A percentile compares a stretch with the other conserved stretches of the same genome.
phyloP scores from a whole-genome alignment of 2,888 invertebrate genomes.

The Choristoneura rosaceana region DNA sequence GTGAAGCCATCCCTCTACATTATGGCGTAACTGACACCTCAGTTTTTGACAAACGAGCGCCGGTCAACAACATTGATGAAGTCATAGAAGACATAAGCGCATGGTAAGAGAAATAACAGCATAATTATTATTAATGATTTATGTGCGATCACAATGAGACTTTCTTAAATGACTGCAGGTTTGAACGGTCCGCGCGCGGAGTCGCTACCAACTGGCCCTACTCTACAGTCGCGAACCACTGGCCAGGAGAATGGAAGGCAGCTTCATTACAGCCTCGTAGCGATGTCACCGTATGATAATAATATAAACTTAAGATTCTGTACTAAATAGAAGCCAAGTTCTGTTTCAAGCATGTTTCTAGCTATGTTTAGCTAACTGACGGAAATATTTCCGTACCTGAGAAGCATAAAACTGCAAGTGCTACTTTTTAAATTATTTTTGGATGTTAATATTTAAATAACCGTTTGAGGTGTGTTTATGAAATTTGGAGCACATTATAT shows the following conservation, averaged over 20 bases:
- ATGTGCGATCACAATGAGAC: background rate
- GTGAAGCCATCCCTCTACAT: constrained; percentile 70
- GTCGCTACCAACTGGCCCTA: constrained; percentile 67
- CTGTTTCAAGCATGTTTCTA: too few relatives aligned
- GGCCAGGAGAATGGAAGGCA: constrained; percentile 62
- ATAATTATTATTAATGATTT: background rate
- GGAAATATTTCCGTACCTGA: too few relatives aligned
- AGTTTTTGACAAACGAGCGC: constrained; percentile 70
- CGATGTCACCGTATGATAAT: constrained; percentile 69
- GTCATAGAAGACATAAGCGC: constrained; percentile 56
- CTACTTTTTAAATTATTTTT: too few relatives aligned
- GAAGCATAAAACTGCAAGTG: too few relatives aligned
- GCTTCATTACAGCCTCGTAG: constrained; percentile 68
- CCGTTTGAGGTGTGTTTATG: too few relatives aligned
- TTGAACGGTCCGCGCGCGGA: constrained; percentile 51
- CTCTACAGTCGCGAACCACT: constrained; percentile 68
- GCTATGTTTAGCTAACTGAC: too few relatives aligned
- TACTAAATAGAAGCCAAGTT: too few relatives aligned
- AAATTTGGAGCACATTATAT: too few relatives aligned
- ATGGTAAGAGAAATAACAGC: constrained; percentile 44
- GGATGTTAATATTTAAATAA: too few relatives aligned
- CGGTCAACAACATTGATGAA: constrained; percentile 60
- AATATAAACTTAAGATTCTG: background rate
- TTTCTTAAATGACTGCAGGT: constrained; percentile 52
- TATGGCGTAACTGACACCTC: constrained; percentile 74